Percentiles rank a stretch among this genome's conserved stretches.
Evolutionary conservation across 2,888 invertebrate species (phyloP).

Genomic region (Tetheella fluctuosa): DNA sequence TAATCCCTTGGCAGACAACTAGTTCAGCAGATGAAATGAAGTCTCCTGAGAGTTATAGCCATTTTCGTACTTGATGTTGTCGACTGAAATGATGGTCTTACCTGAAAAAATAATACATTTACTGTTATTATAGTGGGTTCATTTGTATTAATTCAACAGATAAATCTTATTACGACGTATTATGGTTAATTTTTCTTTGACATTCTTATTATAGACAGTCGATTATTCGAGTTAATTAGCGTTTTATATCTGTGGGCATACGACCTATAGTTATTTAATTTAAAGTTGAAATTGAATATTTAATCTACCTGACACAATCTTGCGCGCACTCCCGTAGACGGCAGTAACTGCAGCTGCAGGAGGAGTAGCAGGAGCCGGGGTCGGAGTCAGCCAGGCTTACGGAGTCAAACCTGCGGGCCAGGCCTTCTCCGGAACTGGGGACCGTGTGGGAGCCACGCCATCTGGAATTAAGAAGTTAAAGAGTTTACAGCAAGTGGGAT

Average conservation of each 20-base stretch:
- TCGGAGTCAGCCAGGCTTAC: slow-evolving; percentile 77
- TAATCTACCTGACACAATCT: slow-evolving; percentile 78
- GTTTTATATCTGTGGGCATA: no score
- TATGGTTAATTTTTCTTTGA: no score
- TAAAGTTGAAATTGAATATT: no score
- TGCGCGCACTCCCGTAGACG: slow-evolving; percentile 77
- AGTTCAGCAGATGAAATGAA: background rate
- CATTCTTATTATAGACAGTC: no score
- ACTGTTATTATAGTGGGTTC: background rate
- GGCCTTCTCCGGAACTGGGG: slow-evolving; percentile 65
- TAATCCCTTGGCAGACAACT: background rate
- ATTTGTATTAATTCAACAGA: no score
- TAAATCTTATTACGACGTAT: no score
- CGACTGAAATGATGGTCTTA: background rate
- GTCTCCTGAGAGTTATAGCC: background rate
- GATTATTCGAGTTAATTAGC: no score
- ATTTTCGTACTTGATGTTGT: background rate
- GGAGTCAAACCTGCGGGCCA: slow-evolving; percentile 63
- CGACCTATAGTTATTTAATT: no score
- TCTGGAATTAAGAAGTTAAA: slow-evolving; percentile 51
- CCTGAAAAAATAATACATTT: background rate
- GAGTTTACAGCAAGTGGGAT: background rate
- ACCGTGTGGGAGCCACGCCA: slow-evolving; percentile 77
- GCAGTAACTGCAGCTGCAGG: slow-evolving; percentile 86
- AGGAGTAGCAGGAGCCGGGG: slow-evolving; percentile 84